Evolutionary conservation across 2,797 vertebrate genomes (phyloP), one percentile per base, ranked within the genome.

Genomic region (Triplophysa yarkandensis): DNA sequence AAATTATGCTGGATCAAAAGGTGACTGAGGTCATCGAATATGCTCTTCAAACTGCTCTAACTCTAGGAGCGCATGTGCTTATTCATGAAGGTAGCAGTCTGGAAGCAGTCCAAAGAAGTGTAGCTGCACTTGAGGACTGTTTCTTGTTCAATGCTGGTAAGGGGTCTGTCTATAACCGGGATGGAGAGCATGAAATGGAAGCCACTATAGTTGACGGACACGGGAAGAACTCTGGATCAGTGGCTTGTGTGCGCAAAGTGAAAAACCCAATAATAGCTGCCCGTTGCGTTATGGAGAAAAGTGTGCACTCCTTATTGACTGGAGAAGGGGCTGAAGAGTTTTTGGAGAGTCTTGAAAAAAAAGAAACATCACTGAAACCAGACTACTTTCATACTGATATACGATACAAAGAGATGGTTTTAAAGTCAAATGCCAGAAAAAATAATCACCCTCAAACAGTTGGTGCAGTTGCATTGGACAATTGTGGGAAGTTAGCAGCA

Each of bases 61-160:
- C 76, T 5, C 78, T 92, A 17, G 92, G 92, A 57, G 83, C 85
- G 7, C 80, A 87, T 60, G 84, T 90, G 28, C 90, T 93, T 54
- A 81, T 82, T 68, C 43, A 79, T 21, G 88, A 89, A 62, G 91
- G 92, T 23, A 88, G 70, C 30, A 91, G 92, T 82, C 63, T 93
- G 50, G 90, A 93, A 28, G 91, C 91, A 74, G 92, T 93, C 77
- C 89, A 93, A 81, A 88, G 72, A 71, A 90, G 91, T 71, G 92
- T 93, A 25, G 85, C 89, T 77, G 91, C 92, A 41, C 79, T 93
- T 13, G 92, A 93, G 77, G 89, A 93, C 78, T 93, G 92, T 76
- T 93, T 93, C 78, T 85, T 93, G 46, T 93, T 93, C 80, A 93
- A 93, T 81, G 92, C 92, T 17, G 92, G 92, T 3, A 93, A 91